A percentile compares a stretch with the other conserved stretches of the same genome.
Conservation (phyloP, 2,888 invertebrate species). For the Nowickia ferox region DNA sequence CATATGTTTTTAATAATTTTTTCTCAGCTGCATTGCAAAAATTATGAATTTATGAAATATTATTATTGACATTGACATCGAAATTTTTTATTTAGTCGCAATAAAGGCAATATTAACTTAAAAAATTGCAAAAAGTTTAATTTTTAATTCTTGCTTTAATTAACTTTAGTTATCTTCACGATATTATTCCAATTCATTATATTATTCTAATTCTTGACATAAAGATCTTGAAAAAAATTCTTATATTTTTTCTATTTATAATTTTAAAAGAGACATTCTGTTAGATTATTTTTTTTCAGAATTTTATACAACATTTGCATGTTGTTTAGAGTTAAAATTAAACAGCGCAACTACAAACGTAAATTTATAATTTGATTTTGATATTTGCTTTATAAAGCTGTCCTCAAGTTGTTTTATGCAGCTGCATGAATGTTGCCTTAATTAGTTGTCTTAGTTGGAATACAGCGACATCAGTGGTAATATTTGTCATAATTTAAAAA, state of each 20-base stretch:
- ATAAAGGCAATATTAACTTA: too few relatives aligned
- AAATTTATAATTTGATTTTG: slow-evolving; percentile 54
- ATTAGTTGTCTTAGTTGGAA: slow-evolving; percentile 56
- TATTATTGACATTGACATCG: too few relatives aligned
- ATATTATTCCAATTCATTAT: too few relatives aligned
- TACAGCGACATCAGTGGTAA: slow-evolving; percentile 28
- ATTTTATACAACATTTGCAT: slow-evolving; percentile 1
- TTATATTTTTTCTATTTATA: background rate
- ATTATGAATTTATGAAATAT: too few relatives aligned
- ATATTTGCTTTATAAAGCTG: slow-evolving; percentile 41
- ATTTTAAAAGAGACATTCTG: background rate
- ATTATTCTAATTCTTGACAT: background rate
- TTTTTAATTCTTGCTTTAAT: too few relatives aligned
- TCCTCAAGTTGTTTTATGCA: slow-evolving; percentile 46
- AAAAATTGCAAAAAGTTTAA: too few relatives aligned
- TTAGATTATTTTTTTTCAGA: background rate
- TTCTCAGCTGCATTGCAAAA: too few relatives aligned
- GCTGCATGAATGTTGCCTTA: slow-evolving; percentile 48
- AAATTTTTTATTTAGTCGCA: too few relatives aligned
- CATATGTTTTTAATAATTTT: too few relatives aligned
- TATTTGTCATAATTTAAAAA: slow-evolving; percentile 55
- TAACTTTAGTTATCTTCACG: too few relatives aligned
- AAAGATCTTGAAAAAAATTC: background rate
- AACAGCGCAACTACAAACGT: slow-evolving; percentile 24
- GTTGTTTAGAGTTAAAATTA: slow-evolving; percentile 15